These are phyloP conservation scores for Dione vanillae DNA, from an alignment of 2,888 invertebrate species.

Conservation along the genomic window DNA sequence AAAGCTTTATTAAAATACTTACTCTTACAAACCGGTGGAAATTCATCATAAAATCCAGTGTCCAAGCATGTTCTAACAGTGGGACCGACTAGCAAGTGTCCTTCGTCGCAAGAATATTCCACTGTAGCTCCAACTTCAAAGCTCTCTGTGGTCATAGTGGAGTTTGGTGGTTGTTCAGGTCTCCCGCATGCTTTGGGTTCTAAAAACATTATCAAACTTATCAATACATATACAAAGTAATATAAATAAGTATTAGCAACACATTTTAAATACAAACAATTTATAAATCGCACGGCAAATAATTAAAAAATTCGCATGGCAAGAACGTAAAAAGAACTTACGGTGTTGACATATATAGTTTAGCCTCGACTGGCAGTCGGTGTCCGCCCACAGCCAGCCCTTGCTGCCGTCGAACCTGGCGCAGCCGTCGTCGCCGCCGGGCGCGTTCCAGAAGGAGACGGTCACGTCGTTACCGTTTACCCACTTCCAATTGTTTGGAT, in stretches of 20 bases:
- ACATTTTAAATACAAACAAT: too few relatives aligned
- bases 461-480: conserved; percentile 94
- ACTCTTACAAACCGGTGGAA: conserved; percentile 97
- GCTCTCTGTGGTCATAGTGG: conserved; percentile 91
- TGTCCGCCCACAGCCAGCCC: conserved; percentile 97
- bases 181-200: conserved; percentile 95
- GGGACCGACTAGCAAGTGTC: conserved; percentile 94
- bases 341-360: conserved; percentile 97
- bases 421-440: conserved; percentile 92
- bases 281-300: conserved; percentile 45
- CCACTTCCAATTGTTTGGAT: conserved; percentile 94
- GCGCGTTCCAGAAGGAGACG: conserved; percentile 96
- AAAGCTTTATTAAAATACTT: conserved; percentile 61
- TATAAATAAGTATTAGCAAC: too few relatives aligned
- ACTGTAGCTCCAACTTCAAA: conserved; percentile 93
- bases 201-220: conserved; percentile 57
- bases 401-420: conserved; percentile 96
- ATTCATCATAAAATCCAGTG: conserved; percentile 96
- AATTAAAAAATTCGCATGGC: conserved; percentile 30
- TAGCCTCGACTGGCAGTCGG: conserved; percentile 91
- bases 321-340: conserved; percentile 80
- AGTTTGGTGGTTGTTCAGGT: conserved; percentile 96
- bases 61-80: conserved; percentile 92
- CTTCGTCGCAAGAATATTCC: conserved; percentile 93
- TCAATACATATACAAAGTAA: too few relatives aligned